Base-by-base conservation (phyloP, 2,797 vertebrate genomes). In the Sebastiscus albofasciatus region DNA sequence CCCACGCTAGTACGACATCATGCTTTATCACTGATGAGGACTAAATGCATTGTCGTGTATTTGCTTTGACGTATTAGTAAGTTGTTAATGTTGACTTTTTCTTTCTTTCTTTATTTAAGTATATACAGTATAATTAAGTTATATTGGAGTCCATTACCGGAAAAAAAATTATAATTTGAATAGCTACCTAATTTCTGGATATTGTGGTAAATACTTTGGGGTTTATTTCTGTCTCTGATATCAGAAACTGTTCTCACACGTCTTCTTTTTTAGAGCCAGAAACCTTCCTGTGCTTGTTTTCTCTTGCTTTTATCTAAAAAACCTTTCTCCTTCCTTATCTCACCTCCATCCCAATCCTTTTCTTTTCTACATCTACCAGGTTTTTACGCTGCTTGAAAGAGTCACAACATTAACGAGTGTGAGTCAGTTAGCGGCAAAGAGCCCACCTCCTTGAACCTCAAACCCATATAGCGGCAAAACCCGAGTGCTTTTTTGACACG, bases 341-440 rank as follows among this genome's bases (percentile, higher is more conserved):
- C 91, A 94, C 91, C 81, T 95, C 90, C 94, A 95, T 94, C 83
- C 89, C 91, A 87, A 92, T 90, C 89, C 95, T 93, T 94, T 89
- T 86, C 80, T 90, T 56, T 95, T 95, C 94, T 88, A 85, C 92
- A 89, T 95, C 92, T 82, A 93, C 95, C 95, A 96, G 96, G 96
- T 96, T 93, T 96, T 96, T 95, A 90, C 94, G 94, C 96, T 96
- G 96, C 96, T 96, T 82, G 96, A 96, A 96, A 94, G 96, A 96
- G 96, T 96, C 95, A 96, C 96, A 93, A 96, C 95, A 85, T 94
- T 96, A 94, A 96, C 96, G 80, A 96, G 95, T 91, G 96, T 96
- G 96, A 96, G 96, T 96, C 94, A 93, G 94, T 96, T 91, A 95
- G 94, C 87, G 89, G 92, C 90, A 72, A 88, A 89, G 74, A 92